Base-by-base conservation (phyloP, 2,888 invertebrate species). In the Nemoura dubitans region DNA sequence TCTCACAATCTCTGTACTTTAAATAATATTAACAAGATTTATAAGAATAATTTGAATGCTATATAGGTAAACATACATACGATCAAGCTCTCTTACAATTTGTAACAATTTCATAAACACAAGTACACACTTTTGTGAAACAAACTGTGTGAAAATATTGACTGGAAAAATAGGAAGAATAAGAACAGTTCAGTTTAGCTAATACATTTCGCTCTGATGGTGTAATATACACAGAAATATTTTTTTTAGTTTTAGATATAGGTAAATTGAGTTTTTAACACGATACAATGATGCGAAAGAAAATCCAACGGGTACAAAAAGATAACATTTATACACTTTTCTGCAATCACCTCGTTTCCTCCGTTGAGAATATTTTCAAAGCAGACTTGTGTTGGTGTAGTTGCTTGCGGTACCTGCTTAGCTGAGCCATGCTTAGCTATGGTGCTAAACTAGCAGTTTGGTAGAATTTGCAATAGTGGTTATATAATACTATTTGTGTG, bases 21-120 rank as follows among this genome's bases (percentile, higher is more conserved):
- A 10, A 59, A 59, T 59, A 2, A 59, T 7, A 59, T 59, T 21
- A 59, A 59, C 21, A 59, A 59, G 59, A 59, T 59, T 59, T 59
- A 59, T 59, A 59, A 59, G 59, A 59, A 59, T 59, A 59, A 59
- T 21, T 59, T 59, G 59, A 59, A 59, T 59, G 10, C 59, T 59
- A 59, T 36, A n/a, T 59, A 59, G 59, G 59, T 59, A 59, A 59
- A 59, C 59, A 59, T 59, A 59, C 59, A 59, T 59, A 59, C 59
- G 14, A 59, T 59, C 59, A 59, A 3, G 14, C 59, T 59, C 14
- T 59, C 59, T 36, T 3, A 14, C 21, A 59, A 59, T n/a, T n/a
- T n/a, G 21, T 59, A 59, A 36, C 36, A 36, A 36, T 36, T 10
- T 59, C 59, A 59, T 7, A n/a, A n/a, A n/a, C n/a, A 59, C 21